Evolutionary conservation across 2,113 vertebrate genomes (phyloP).

Genomic region (Plecotus auritus): DNA sequence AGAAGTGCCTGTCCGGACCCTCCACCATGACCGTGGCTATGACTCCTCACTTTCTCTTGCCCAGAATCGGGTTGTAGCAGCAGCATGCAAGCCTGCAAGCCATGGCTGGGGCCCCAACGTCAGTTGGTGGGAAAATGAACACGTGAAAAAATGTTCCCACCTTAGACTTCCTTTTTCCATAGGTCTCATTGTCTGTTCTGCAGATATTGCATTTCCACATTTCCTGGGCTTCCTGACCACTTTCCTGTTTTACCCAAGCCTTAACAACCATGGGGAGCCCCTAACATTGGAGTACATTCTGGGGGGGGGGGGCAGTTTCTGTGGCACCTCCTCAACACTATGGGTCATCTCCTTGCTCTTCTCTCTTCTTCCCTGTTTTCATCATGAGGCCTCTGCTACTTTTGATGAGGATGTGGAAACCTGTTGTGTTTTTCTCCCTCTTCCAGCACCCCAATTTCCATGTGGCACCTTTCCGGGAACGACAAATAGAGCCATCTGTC

Average conservation of each 20-base stretch:
- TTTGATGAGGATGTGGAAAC: not conserved
- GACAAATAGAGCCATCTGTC: not conserved
- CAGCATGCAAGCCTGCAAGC: not conserved
- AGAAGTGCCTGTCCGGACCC: not conserved
- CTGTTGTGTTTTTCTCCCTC: not conserved
- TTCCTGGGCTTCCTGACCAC: slow-evolving; percentile 44
- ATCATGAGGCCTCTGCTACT: not conserved
- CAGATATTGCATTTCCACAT: slow-evolving; percentile 24
- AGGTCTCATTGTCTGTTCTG: slow-evolving; percentile 26
- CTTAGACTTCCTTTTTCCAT: slow-evolving; percentile 46
- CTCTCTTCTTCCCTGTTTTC: not conserved
- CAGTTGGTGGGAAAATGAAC: not conserved
- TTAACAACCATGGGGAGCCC: not conserved
- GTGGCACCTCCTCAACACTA: not conserved
- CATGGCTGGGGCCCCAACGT: not conserved
- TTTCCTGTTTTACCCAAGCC: slow-evolving; percentile 45
- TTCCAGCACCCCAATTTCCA: not conserved
- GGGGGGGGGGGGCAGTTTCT: not conserved
- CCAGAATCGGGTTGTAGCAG: not conserved
- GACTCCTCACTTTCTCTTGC: not conserved
- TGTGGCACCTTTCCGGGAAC: not conserved
- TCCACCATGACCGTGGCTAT: not conserved
- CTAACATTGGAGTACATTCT: not conserved
- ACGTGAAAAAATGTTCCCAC: not conserved
- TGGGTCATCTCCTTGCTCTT: not conserved